A percentile compares a stretch with the other conserved stretches of the same genome.
Conservation (phyloP, 2,797 vertebrate genomes). For the Decapterus maruadsi region DNA sequence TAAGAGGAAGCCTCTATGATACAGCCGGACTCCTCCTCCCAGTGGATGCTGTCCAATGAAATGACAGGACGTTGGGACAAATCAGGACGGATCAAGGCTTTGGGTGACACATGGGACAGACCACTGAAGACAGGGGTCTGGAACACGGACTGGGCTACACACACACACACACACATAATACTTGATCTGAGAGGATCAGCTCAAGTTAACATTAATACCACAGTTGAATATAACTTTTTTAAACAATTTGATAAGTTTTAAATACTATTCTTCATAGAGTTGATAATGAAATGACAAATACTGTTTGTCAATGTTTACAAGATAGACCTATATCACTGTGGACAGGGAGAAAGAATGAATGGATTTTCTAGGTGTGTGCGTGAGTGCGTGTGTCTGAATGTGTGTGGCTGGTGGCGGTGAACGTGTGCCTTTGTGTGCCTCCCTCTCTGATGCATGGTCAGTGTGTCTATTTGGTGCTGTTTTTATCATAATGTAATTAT, state of each 20-base stretch:
- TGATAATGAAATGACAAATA: conserved; percentile 68
- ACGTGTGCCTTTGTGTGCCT: conserved; percentile 71
- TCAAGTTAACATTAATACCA: conserved; percentile 42
- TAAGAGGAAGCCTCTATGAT: conserved; percentile 96
- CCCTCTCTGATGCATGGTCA: conserved; percentile 84
- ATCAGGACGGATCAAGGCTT: conserved; percentile 33
- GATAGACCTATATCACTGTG: conserved; percentile 87
- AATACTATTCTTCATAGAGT: conserved; percentile 70
- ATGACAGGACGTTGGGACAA: conserved; percentile 31
- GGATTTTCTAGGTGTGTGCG: conserved; percentile 43
- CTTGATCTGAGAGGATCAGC: conserved; percentile 35
- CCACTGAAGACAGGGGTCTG: conserved; percentile 17
- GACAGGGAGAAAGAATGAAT: conserved; percentile 73
- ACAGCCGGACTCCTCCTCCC: conserved; percentile 50
- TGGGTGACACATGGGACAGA: conserved; percentile 35
- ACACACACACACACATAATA: not conserved
- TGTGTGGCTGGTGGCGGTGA: conserved; percentile 39
- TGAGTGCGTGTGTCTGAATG: not conserved
- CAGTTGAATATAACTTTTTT: conserved; percentile 56
- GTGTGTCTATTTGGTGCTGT: conserved; percentile 85
- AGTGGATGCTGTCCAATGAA: not conserved
- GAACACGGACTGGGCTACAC: conserved; percentile 33
- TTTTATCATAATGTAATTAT: conserved; percentile 81
- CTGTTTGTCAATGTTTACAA: conserved; percentile 85
- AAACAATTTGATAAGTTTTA: conserved; percentile 72